Evolutionary conservation across 2,888 invertebrate genomes (phyloP).

Genomic region (Trichogramma dendrolimi): DNA sequence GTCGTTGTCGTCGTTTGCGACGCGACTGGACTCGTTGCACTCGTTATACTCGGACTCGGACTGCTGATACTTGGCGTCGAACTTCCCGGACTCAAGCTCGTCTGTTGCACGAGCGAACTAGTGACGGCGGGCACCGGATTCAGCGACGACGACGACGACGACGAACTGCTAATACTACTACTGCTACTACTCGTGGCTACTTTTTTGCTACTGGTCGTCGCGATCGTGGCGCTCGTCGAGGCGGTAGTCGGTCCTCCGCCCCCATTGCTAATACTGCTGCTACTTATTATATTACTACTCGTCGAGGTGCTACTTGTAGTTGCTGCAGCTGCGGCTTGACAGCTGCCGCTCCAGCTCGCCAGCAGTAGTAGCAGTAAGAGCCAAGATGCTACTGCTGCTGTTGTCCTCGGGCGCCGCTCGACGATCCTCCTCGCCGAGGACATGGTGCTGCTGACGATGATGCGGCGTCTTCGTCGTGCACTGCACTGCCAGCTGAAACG

Average conservation of each 20-base stretch:
- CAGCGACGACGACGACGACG: background rate
- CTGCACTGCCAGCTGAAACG: no score
- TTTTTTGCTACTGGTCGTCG: constrained; percentile 36
- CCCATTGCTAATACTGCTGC: constrained; percentile 23
- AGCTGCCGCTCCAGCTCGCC: no score
- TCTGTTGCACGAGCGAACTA: constrained; percentile 1
- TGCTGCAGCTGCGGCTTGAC: background rate
- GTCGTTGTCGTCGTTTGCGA: constrained; percentile 24
- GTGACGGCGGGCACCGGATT: background rate
- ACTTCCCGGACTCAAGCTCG: background rate
- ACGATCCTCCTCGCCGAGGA: no score
- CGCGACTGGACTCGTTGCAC: background rate
- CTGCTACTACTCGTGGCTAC: constrained; percentile 32
- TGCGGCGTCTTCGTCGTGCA: no score
- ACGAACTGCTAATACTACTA: background rate
- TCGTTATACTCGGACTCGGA: background rate
- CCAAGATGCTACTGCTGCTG: no score
- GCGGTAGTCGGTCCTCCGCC: background rate
- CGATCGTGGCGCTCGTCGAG: constrained; percentile 36
- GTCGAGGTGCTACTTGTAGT: constrained; percentile 32
- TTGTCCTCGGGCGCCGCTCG: no score
- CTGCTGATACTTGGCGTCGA: background rate
- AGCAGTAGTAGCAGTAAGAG: no score
- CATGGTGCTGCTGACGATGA: no score
- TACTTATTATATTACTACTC: constrained; percentile 39